Percentiles rank a stretch among this genome's conserved stretches.
phyloP scores from a whole-genome alignment of 2,113 vertebrate species.

The Larimichthys crocea region DNA sequence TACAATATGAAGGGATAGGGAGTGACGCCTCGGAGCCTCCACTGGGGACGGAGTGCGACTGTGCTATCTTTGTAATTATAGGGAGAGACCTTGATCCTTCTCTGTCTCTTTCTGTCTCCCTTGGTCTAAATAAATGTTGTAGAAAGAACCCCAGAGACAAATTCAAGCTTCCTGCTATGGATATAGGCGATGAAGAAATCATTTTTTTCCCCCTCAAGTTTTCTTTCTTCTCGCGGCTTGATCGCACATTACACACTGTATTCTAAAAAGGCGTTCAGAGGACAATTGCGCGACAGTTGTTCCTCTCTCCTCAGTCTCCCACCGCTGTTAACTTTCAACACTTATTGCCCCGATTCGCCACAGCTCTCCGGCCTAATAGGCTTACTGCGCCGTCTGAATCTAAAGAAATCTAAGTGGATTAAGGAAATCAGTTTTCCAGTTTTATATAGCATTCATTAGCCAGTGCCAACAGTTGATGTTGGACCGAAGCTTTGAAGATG shows the following conservation, averaged over 20 bases:
- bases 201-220: constrained; percentile 14
- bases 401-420: constrained; percentile 77
- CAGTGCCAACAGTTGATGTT: constrained; percentile 49
- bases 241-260: constrained; percentile 29
- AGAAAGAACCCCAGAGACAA: constrained; percentile 50
- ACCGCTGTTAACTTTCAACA: constrained; percentile 59
- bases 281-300: constrained; percentile 54
- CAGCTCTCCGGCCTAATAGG: constrained; percentile 69
- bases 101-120: constrained; percentile 58
- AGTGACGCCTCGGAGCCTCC: constrained; percentile 72
- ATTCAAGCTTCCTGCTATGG: constrained; percentile 15
- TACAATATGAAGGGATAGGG: constrained; percentile 77
- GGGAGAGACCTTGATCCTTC: constrained; percentile 67
- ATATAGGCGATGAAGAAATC: constrained; percentile 69
- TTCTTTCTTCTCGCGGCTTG: neutral
- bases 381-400: constrained; percentile 61
- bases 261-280: neutral
- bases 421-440: constrained; percentile 72
- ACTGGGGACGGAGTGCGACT: constrained; percentile 47
- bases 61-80: constrained; percentile 82
- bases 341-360: constrained; percentile 58
- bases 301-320: constrained; percentile 53
- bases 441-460: constrained; percentile 63
- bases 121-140: constrained; percentile 54
- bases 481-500: constrained; percentile 56